Conservation (phyloP, 2,888 invertebrate genomes). For the Hydropsyche betteni region DNA sequence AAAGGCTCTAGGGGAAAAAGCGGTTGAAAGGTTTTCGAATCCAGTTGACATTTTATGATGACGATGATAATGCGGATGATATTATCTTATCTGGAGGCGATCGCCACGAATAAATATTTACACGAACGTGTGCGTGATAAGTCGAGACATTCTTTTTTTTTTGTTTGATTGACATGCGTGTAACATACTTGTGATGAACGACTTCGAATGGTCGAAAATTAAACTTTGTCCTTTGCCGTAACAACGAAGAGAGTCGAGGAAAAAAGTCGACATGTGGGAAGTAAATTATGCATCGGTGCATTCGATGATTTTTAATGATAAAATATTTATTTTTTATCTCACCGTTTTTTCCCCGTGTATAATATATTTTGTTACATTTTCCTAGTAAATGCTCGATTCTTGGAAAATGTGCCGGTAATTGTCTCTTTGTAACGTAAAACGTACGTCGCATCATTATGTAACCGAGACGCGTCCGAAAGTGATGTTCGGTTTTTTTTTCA, state of each 20-base stretch:
- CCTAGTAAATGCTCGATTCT: no score
- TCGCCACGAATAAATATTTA: conserved; percentile 5
- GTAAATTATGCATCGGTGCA: neutral
- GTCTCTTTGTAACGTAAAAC: no score
- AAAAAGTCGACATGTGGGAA: neutral
- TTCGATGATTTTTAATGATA: neutral
- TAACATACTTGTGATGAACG: neutral
- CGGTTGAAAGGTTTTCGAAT: neutral
- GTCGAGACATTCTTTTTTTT: neutral
- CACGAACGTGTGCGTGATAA: conserved; percentile 9
- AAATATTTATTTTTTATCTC: neutral
- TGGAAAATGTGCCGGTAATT: no score
- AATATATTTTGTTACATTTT: no score
- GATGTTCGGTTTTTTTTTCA: no score
- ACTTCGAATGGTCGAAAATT: conserved; percentile 8
- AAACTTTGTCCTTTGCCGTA: neutral
- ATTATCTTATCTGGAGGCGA: neutral
- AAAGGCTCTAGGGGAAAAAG: neutral
- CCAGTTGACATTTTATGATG: neutral
- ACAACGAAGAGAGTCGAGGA: neutral
- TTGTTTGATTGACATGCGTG: neutral
- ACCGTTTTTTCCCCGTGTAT: neutral
- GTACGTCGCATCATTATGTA: no score
- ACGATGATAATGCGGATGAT: neutral
- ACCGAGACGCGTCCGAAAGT: no score